These are phyloP conservation scores for Drosophila prosaltans DNA, from an alignment of 1,140 invertebrate genomes.

Conservation along the genomic window DNA sequence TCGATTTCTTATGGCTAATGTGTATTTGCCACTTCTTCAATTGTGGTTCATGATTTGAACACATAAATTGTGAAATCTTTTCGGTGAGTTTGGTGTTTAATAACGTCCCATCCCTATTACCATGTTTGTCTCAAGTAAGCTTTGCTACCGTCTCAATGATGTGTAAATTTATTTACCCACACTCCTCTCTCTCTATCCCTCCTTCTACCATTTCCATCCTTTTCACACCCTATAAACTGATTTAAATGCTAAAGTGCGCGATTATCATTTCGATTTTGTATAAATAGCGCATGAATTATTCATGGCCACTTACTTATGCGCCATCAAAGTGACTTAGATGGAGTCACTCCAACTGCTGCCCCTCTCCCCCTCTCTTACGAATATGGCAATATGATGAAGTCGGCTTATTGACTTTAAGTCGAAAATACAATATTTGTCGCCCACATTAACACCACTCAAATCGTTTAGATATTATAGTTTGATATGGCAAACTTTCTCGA, in stretches of 20 bases:
- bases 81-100: not conserved
- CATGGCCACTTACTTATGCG: slow-evolving; percentile 76
- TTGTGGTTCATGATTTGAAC: not conserved
- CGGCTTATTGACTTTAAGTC: slow-evolving; percentile 63
- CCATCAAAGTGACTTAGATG: slow-evolving; percentile 72
- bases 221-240: slow-evolving; percentile 44
- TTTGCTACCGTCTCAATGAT: slow-evolving; percentile 10
- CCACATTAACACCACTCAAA: slow-evolving; percentile 53
- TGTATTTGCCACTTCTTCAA: not conserved
- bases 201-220: slow-evolving; percentile 6
- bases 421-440: slow-evolving; percentile 55
- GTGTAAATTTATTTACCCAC: slow-evolving; percentile 57
- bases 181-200: not conserved
- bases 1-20: no score
- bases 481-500: slow-evolving; percentile 72
- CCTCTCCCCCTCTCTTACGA: not conserved
- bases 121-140: not conserved
- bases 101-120: not conserved
- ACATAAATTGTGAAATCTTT: not conserved
- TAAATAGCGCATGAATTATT: slow-evolving; percentile 77
- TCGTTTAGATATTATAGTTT: slow-evolving; percentile 61
- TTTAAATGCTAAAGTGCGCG: slow-evolving; percentile 80
- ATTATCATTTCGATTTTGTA: slow-evolving; percentile 81
- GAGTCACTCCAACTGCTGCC: not conserved
- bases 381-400: slow-evolving; percentile 66